These are phyloP conservation scores for Acanthosepion pharaonis DNA, from an alignment of 2,888 invertebrate species.

Conservation along the genomic window DNA sequence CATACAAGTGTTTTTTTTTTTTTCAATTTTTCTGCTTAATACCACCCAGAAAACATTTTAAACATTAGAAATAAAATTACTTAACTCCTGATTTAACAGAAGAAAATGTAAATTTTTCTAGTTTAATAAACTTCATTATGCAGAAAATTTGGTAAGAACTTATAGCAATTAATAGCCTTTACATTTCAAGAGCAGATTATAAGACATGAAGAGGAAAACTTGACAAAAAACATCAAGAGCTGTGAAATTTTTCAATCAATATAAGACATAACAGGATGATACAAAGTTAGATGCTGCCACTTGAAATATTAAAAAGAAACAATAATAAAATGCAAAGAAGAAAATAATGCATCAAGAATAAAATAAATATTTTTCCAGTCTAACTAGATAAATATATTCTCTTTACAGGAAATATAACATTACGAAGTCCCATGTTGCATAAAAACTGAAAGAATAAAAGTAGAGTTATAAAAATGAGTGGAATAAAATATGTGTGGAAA, in stretches of 20 bases:
- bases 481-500: neutral
- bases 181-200: neutral
- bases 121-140: neutral
- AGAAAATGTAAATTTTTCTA: neutral
- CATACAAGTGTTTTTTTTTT: neutral
- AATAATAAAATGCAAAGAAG: neutral
- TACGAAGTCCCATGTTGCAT: neutral
- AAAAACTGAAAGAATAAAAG: neutral
- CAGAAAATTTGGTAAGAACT: neutral
- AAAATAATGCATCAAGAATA: neutral
- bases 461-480: neutral
- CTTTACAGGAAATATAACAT: neutral
- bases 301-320: neutral
- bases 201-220: neutral
- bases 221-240: no score
- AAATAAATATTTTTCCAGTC: neutral
- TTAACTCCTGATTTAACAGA: neutral
- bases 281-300: neutral
- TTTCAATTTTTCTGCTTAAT: neutral
- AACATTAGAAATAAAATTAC: neutral
- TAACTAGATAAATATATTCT: neutral
- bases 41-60: neutral
- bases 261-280: neutral
- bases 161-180: neutral
- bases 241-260: neutral